Conservation (phyloP, 2,888 invertebrate species). For the Cosmia trapezina region DNA sequence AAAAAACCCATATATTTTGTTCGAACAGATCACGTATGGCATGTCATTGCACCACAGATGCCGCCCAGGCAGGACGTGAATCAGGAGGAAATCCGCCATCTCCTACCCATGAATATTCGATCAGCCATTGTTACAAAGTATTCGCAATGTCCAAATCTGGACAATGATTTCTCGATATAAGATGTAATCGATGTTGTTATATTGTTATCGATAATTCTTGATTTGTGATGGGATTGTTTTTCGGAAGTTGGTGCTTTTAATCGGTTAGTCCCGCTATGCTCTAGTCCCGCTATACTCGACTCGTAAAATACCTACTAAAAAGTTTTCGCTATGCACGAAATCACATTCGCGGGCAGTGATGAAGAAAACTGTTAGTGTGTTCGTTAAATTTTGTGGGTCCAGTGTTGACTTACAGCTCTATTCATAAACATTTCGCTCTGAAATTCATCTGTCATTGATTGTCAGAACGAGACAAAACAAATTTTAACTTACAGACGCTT, state of each 20-base stretch:
- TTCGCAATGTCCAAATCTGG: slow-evolving; percentile 61
- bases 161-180: slow-evolving; percentile 53
- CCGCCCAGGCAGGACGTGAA: slow-evolving; percentile 64
- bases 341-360: too few relatives aligned
- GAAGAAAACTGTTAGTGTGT: too few relatives aligned
- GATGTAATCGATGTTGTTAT: slow-evolving; percentile 54
- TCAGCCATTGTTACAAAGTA: slow-evolving; percentile 74
- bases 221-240: neutral
- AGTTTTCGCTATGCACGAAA: too few relatives aligned
- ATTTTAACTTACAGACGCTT: too few relatives aligned
- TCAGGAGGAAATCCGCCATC: slow-evolving; percentile 83
- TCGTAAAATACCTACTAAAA: too few relatives aligned
- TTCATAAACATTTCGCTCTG: too few relatives aligned
- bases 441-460: too few relatives aligned
- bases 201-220: slow-evolving; percentile 37
- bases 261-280: too few relatives aligned
- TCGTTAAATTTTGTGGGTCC: too few relatives aligned
- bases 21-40: slow-evolving; percentile 62
- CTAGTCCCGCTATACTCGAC: too few relatives aligned
- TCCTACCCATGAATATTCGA: slow-evolving; percentile 79
- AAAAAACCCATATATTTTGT: slow-evolving; percentile 39
- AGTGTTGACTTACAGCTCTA: too few relatives aligned
- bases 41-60: slow-evolving; percentile 66
- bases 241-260: neutral
- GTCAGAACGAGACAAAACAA: too few relatives aligned